Conservation (phyloP, 2,888 invertebrate species). For the Daptonema setosum region DNA sequence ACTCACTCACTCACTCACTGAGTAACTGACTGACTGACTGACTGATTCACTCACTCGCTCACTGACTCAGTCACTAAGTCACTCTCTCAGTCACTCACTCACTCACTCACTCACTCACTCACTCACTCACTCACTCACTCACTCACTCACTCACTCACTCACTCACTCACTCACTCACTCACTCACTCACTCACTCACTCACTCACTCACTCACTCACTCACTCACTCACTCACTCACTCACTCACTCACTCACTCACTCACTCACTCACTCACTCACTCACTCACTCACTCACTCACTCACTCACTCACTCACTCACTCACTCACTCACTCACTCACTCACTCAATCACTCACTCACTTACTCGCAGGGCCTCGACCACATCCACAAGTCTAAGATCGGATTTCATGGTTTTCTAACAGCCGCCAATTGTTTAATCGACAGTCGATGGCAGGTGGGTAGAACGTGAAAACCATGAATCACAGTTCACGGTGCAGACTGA, state of each 20-base stretch:
- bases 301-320: not conserved
- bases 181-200: not conserved
- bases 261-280: not conserved
- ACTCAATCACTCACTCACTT: not conserved
- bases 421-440: slow-evolving; percentile 1
- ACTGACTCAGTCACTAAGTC: too few relatives aligned
- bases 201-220: not conserved
- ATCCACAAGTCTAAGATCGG: slow-evolving; percentile 1
- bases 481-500: too few relatives aligned
- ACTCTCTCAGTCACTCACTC: too few relatives aligned
- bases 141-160: not conserved
- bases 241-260: not conserved
- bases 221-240: not conserved
- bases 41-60: not conserved
- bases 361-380: slow-evolving; percentile 2
- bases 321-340: not conserved
- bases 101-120: not conserved
- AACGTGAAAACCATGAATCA: too few relatives aligned
- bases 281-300: not conserved
- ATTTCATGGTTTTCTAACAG: not conserved
- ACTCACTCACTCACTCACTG: not conserved
- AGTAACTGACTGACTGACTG: too few relatives aligned
- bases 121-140: not conserved
- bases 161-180: not conserved
- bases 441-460: slow-evolving; percentile 4